A percentile compares a stretch with the other conserved stretches of the same genome.
Evolutionary conservation across 2,113 vertebrate species (phyloP).

Genomic region (Antechinus flavipes): DNA sequence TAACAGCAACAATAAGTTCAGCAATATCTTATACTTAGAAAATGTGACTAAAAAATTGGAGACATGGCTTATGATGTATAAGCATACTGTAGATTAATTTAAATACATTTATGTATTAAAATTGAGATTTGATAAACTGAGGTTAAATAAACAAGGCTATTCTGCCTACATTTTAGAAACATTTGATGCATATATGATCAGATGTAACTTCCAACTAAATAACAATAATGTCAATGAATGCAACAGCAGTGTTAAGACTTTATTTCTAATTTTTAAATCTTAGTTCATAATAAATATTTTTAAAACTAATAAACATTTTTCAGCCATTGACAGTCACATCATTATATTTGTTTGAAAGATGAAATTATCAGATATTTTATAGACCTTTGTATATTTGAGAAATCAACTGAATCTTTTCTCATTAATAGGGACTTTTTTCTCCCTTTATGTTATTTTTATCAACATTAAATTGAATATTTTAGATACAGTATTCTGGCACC

Average conservation of each 20-base stretch:
- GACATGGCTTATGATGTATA: slow-evolving; percentile 49
- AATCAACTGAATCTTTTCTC: not conserved
- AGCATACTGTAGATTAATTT: slow-evolving; percentile 33
- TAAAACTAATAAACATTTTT: slow-evolving; percentile 38
- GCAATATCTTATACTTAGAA: slow-evolving; percentile 55
- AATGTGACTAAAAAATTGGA: slow-evolving; percentile 64
- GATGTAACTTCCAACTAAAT: slow-evolving; percentile 39
- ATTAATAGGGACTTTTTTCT: not conserved
- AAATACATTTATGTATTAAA: slow-evolving; percentile 9
- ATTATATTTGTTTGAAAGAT: slow-evolving; percentile 38
- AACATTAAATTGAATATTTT: not conserved
- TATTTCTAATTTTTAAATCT: slow-evolving; percentile 24
- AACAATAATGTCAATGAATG: slow-evolving; percentile 40
- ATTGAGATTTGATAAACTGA: not conserved
- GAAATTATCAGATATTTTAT: slow-evolving; percentile 45
- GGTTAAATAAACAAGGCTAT: not conserved
- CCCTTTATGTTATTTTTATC: not conserved
- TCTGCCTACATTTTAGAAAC: not conserved
- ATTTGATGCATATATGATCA: slow-evolving; percentile 1
- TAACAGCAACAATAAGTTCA: slow-evolving; percentile 76
- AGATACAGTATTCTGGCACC: not conserved
- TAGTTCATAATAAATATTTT: slow-evolving; percentile 53
- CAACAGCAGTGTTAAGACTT: slow-evolving; percentile 32
- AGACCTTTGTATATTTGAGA: not conserved
- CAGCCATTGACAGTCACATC: slow-evolving; percentile 9